A percentile compares a stretch with the other conserved stretches of the same genome.
phyloP scores from a whole-genome alignment of 2,888 invertebrate genomes.

The Drosophila kuntzei region DNA sequence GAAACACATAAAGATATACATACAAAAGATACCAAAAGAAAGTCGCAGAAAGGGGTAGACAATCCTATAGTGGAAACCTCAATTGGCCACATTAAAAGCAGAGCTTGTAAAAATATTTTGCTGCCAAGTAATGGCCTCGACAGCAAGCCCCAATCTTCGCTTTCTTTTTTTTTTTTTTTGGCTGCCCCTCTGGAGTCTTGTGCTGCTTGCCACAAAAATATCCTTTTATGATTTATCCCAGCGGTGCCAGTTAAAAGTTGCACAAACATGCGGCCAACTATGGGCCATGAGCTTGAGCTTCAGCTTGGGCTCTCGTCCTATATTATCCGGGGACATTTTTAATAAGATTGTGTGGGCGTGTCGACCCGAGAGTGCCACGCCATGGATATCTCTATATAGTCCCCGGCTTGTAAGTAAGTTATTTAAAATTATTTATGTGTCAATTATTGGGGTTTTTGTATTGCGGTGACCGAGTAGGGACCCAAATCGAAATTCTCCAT shows the following conservation, averaged over 20 bases:
- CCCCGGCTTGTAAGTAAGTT: conserved; percentile 54
- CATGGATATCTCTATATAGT: conserved; percentile 25
- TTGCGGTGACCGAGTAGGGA: conserved; percentile 16
- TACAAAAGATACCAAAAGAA: background rate
- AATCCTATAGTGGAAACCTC: conserved; percentile 21
- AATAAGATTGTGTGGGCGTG: conserved; percentile 75
- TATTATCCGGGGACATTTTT: conserved; percentile 72
- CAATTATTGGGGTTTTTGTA: conserved; percentile 64
- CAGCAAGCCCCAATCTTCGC: conserved; percentile 18
- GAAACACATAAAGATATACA: conserved; percentile 30
- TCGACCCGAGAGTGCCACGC: conserved; percentile 6
- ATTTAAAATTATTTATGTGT: conserved; percentile 77
- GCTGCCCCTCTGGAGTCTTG: conserved; percentile 15
- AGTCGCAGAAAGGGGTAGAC: background rate
- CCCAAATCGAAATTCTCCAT: conserved; percentile 46
- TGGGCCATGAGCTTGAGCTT: conserved; percentile 14
- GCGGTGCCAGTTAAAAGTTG: conserved; percentile 73
- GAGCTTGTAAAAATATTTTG: conserved; percentile 58
- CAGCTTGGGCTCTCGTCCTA: background rate
- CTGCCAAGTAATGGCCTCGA: conserved; percentile 48
- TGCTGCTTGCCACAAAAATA: conserved; percentile 57
- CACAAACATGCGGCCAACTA: conserved; percentile 63
- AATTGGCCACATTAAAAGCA: conserved; percentile 61
- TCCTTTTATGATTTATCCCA: conserved; percentile 77
- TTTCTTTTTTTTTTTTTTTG: background rate